Percentiles rank a stretch among this genome's conserved stretches.
phyloP scores from a whole-genome alignment of 2,797 vertebrate genomes.

The Thunnus albacares region DNA sequence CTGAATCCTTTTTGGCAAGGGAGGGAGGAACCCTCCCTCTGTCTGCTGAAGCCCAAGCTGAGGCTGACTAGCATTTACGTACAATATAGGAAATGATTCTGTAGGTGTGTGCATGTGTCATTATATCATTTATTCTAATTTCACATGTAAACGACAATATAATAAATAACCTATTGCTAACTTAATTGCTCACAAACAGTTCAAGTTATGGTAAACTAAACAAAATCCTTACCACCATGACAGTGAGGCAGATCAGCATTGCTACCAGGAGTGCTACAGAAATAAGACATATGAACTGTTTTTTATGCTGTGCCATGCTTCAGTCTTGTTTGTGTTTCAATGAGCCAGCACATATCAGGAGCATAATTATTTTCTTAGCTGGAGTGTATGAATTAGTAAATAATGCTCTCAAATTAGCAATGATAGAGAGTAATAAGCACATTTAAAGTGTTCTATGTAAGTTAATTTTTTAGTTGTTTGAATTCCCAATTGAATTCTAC shows the following conservation, averaged over 20 bases:
- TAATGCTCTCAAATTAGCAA: too few species aligned
- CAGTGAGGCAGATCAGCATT: neutral
- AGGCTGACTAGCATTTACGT: constrained; percentile 12
- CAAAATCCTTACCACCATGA: neutral
- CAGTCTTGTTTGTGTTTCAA: too few species aligned
- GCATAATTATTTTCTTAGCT: too few species aligned
- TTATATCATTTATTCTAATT: constrained; percentile 21
- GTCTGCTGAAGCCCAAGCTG: constrained; percentile 22
- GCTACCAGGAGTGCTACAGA: too few species aligned
- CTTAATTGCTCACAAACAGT: constrained; percentile 6
- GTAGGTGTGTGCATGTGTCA: neutral
- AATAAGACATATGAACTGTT: too few species aligned
- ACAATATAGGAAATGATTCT: neutral
- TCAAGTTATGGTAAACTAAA: neutral
- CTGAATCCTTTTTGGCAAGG: constrained; percentile 43
- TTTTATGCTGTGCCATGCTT: too few species aligned
- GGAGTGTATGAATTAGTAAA: too few species aligned
- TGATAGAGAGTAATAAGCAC: too few species aligned
- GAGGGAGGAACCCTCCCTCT: constrained; percentile 35
- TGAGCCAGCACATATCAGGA: too few species aligned
- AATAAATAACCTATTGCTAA: constrained; percentile 17
- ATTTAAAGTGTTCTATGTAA: too few species aligned
- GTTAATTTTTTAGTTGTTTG: too few species aligned
- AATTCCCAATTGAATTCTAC: too few species aligned
- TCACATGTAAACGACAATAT: neutral